Base-by-base conservation (phyloP, 2,113 vertebrate species). In the Hemichromis elongatus region DNA sequence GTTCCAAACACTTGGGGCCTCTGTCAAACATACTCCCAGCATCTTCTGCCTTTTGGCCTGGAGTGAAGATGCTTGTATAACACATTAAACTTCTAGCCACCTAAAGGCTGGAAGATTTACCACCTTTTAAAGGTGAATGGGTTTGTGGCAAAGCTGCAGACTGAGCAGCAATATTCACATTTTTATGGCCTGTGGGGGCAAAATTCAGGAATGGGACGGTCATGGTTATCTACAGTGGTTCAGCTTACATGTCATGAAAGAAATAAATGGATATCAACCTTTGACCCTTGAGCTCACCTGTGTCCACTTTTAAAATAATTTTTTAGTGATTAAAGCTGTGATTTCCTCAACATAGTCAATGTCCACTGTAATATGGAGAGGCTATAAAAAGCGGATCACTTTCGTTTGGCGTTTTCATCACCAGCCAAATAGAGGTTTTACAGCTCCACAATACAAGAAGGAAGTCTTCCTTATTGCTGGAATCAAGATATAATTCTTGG, bases 31-130 rank as follows among this genome's bases (percentile, higher is more conserved):
- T 30, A 54, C 80, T 59, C 68, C 80, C 42, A 86, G 24, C 40
- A 13, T 80, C 30, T 53, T 85, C 53, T 84, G 57, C 87, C 42
- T 66, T n/a, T 84, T 81, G 80, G 77, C 78, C 82, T 86, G 59
- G 56, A 89, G 78, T 33, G 18, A 82, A 81, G 47, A 86, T 8
- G 8, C 11, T 82, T 83, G 52, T 92, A 87, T 89, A 89, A 63
- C 40, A 75, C 47, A 54, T 59, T 79, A 73, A 87, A 87, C 73
- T 57, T 83, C 87, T 24, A 83, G 77, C 40, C 87, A 61, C 86
- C 40, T 88, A 83, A 19, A 83, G 78, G 24, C 18, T 63, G 13
- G 18, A 79, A 35, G 47, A 83, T 83, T 92, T 84, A 89, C n/a
- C 28, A 37, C 47, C 19, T 42, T 73, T 4, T 33, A 19, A 21